Base-by-base conservation (phyloP, 2,888 invertebrate species). In the Macaria notata region DNA sequence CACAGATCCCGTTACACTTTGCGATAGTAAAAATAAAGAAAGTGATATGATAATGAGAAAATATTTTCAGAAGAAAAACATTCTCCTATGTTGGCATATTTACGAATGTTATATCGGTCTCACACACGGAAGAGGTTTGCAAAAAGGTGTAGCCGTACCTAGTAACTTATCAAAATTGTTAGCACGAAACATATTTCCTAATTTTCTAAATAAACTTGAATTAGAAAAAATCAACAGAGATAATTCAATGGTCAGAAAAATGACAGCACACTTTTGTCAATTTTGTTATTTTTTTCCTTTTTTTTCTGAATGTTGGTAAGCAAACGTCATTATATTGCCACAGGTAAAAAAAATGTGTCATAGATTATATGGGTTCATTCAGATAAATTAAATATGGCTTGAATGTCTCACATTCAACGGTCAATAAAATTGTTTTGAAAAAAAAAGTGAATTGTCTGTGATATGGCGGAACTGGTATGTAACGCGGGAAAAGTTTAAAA, bases 111-210 rank as follows among this genome's bases (percentile, higher is more conserved):
- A 31, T 6, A 49, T 39, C 8, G 30, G 33, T 8, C 33, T 6
- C 19, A 54, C 43, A 31, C 51, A 45, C 49, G 52, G 43, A 43
- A 48, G 39, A 50, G 41, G 38, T 49, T 38, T 52, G 49, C 31
- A 36, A 45, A 8, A 47, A 49, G 51, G 53, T 55, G 39, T 44
- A 62, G 62, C 77, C 91, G 87, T 84, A 94, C 94, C 94, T 66
- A 94, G 90, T 76, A 94, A 86, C 88, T 93, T 94, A 79, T 94
- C 94, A 80, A 94, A 94, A 83, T 92, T 92, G 71, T 91, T 89
- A 64, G 92, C 88, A 70, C 92, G 89, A 82, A 94, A 94, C 94
- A 94, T 94, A 71, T 86, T 93, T 78, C 71, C 63, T 73, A 69
- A 63, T 67, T 72, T 64, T 71, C 68, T 69, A 75, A 70, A 31